These are phyloP conservation scores for Papilio helenus DNA, from an alignment of 1,140 invertebrate genomes.

Conservation along the genomic window DNA sequence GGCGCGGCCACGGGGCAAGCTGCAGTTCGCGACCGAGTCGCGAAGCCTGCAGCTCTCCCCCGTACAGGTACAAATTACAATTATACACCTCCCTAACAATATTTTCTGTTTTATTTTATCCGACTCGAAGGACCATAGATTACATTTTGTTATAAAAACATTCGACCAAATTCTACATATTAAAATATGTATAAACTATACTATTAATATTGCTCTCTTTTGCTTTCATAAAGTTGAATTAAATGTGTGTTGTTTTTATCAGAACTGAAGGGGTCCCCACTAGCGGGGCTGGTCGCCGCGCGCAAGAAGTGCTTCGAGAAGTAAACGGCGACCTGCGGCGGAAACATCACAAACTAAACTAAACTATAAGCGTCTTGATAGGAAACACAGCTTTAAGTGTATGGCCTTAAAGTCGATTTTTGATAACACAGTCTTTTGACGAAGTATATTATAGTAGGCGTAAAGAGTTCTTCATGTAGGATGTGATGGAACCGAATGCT, in stretches of 20 bases:
- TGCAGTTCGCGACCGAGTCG: slow-evolving; percentile 74
- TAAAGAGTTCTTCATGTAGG: slow-evolving; percentile 29
- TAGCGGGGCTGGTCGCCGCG: slow-evolving; percentile 87
- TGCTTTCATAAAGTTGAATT: slow-evolving; percentile 22
- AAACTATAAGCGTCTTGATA: slow-evolving; percentile 8
- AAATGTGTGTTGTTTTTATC: slow-evolving; percentile 41
- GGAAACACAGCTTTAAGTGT: slow-evolving; percentile 1
- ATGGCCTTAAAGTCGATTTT: slow-evolving; percentile 20
- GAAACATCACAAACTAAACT: slow-evolving; percentile 30
- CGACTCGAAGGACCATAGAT: not conserved
- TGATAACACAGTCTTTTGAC: slow-evolving; percentile 25
- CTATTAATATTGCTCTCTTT: not conserved
- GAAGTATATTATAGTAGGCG: not conserved
- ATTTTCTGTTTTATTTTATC: not conserved
- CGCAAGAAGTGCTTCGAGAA: slow-evolving; percentile 87
- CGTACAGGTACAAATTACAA: slow-evolving; percentile 74
- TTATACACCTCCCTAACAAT: not conserved
- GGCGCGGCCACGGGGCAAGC: slow-evolving; percentile 68
- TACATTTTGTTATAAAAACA: not conserved
- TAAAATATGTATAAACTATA: slow-evolving; percentile 14
- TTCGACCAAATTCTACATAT: not conserved
- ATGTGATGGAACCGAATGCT: slow-evolving; percentile 13
- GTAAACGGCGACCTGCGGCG: slow-evolving; percentile 52
- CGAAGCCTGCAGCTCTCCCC: slow-evolving; percentile 78
- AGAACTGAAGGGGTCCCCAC: slow-evolving; percentile 80